Evolutionary conservation across 2,888 invertebrate species (phyloP).

Genomic region (Onchidella celtica): DNA sequence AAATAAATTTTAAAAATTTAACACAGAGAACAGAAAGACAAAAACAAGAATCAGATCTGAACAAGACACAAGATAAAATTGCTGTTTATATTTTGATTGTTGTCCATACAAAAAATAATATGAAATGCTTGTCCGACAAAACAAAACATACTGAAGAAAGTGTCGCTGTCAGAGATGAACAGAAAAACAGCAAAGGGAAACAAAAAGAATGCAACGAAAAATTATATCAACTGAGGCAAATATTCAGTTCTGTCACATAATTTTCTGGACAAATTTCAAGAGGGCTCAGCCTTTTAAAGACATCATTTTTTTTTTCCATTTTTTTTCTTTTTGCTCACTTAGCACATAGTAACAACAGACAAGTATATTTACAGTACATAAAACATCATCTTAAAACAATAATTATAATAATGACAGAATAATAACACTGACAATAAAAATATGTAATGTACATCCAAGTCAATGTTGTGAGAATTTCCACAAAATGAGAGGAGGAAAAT

Average conservation of each 20-base stretch:
- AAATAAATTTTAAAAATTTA: no score
- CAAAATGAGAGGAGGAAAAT: neutral
- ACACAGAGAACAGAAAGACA: neutral
- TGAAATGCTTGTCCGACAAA: neutral
- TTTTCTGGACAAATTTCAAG: slow-evolving; percentile 30
- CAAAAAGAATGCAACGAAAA: neutral
- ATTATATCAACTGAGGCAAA: neutral
- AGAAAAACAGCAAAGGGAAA: slow-evolving; percentile 17
- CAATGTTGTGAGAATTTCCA: slow-evolving; percentile 31
- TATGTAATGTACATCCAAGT: slow-evolving; percentile 26
- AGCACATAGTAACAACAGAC: slow-evolving; percentile 24
- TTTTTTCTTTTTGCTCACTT: slow-evolving; percentile 21
- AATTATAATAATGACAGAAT: slow-evolving; percentile 18
- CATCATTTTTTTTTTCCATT: neutral
- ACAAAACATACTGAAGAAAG: slow-evolving; percentile 18
- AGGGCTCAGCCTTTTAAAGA: slow-evolving; percentile 8
- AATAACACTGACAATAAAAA: slow-evolving; percentile 38
- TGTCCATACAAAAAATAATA: slow-evolving; percentile 7
- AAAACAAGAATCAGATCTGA: neutral
- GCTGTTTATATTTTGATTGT: slow-evolving; percentile 41
- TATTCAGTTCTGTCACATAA: neutral
- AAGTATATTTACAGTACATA: slow-evolving; percentile 36
- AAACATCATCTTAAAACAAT: slow-evolving; percentile 27
- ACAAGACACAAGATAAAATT: slow-evolving; percentile 20
- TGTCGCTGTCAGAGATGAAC: neutral